phyloP scores from a whole-genome alignment of 2,888 invertebrate species.

The Rhopalosiphum nymphaeae region DNA sequence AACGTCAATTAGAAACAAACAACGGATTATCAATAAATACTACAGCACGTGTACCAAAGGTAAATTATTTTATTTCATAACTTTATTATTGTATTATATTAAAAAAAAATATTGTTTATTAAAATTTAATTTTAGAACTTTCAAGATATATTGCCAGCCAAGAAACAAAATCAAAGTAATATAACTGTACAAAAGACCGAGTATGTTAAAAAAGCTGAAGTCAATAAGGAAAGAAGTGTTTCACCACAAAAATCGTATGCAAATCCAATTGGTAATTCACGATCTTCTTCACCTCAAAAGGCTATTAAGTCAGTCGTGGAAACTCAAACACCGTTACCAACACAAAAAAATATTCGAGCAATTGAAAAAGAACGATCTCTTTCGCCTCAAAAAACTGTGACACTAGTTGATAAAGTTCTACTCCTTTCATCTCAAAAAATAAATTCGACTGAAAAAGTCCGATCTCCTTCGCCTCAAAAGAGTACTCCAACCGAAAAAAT shows the following conservation, averaged over 20 bases:
- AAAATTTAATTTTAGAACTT: slow-evolving; percentile 15
- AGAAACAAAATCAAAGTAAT: slow-evolving; percentile 36
- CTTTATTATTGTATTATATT: neutral
- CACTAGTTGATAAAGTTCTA: slow-evolving; percentile 24
- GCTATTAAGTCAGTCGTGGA: slow-evolving; percentile 18
- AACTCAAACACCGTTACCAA: slow-evolving; percentile 49
- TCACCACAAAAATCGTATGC: slow-evolving; percentile 35
- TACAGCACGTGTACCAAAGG: neutral
- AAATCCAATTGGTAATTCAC: neutral
- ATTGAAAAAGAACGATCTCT: slow-evolving; percentile 37
- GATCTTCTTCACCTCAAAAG: slow-evolving; percentile 65
- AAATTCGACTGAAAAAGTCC: slow-evolving; percentile 15
- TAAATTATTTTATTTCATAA: slow-evolving; percentile 2
- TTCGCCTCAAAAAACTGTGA: slow-evolving; percentile 60
- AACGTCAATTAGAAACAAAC: slow-evolving; percentile 72
- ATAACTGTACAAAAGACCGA: slow-evolving; percentile 1
- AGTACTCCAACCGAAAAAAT: neutral
- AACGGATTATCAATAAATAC: neutral
- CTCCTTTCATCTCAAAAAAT: slow-evolving; percentile 49
- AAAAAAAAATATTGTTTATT: neutral
- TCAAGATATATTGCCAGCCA: neutral
- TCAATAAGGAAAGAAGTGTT: slow-evolving; percentile 32
- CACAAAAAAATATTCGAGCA: slow-evolving; percentile 48
- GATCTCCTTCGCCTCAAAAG: slow-evolving; percentile 57
- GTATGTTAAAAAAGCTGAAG: slow-evolving; percentile 10